These are phyloP conservation scores for Rhinolophus ferrumequinum DNA, from an alignment of 2,113 vertebrate genomes.

Conservation along the genomic window DNA sequence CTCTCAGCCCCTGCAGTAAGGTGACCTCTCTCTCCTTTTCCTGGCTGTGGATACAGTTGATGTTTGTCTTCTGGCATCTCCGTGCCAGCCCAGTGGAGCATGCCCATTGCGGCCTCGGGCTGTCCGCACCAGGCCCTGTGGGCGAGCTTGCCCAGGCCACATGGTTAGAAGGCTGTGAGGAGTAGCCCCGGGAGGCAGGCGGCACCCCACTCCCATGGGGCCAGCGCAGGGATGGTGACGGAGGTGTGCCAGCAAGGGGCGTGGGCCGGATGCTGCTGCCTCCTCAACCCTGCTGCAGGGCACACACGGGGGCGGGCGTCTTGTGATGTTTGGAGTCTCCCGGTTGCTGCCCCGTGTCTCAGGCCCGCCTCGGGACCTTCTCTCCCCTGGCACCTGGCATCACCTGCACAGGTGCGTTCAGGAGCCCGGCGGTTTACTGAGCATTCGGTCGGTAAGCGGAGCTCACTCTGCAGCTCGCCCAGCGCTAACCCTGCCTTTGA, in stretches of 20 bases:
- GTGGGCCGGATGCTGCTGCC: rapidly evolving
- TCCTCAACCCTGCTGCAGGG: background rate
- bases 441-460: slow-evolving; percentile 78
- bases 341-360: rapidly evolving
- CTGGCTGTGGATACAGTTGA: background rate
- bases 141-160: background rate
- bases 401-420: background rate
- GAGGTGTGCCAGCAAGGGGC: too few species aligned
- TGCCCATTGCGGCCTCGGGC: too few species aligned
- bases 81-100: too few species aligned
- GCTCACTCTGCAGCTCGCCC: slow-evolving; percentile 74
- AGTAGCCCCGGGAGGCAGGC: background rate
- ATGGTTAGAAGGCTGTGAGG: rapidly evolving
- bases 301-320: rapidly evolving
- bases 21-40: background rate
- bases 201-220: background rate
- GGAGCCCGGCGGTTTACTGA: background rate
- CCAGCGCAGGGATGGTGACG: background rate
- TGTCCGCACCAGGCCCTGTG: too few species aligned
- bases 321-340: background rate
- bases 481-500: slow-evolving; percentile 84
- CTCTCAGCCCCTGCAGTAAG: background rate
- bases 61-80: too few species aligned
- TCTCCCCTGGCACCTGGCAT: background rate
- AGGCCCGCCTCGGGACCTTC: background rate